Evolutionary conservation across 2,888 invertebrate species (phyloP), one percentile per base, ranked within the genome.

Genomic region (Bellardia bayeri): DNA sequence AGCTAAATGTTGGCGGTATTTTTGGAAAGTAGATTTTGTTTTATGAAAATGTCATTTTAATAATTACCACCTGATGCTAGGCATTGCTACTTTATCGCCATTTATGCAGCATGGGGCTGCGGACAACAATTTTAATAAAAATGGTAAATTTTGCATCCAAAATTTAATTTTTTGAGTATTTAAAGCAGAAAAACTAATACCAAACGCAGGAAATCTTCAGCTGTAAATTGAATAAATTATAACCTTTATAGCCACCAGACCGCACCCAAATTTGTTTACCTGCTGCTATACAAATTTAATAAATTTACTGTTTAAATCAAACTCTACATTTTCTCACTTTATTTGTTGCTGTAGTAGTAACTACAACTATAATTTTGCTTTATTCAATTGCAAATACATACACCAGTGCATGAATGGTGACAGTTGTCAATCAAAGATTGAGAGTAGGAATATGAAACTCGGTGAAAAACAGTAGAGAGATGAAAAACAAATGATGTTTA

Each of bases 231-330:
- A 23, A 23, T 23, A 51, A 13, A 42, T 23, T 11, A 37, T 14
- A 71, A 72, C 72, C 42, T 54, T 40, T 72, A 54, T 42, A 72
- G 56, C 72, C 72, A 8, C 8, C 2, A 23, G 40, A 72, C 72
- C 72, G 56, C 72, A 56, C 56, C 4, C 16, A 69, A 72, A 72
- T 56, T 72, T 23, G 42, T 54, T 42, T 40, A 72, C 56, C 72
- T 72, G 56, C 54, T 40, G 23, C 13, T 51, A 23, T 42, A 56
- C 54, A 72, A 56, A 72, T 72, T 72, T 72, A 72, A 72, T 72
- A 56, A 72, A 72, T 72, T 72, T 58, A 42, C 40, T 40, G 40
- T 56, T 72, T 40, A 23, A 72, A 56, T 40, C 40, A 56, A 40
- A 14, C 13, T 56, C 40, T n/a, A 4, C 37, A 63, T 63, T 63